These are phyloP conservation scores for Thamnophis sirtalis DNA, from an alignment of 2,113 vertebrate species.

Conservation along the genomic window DNA sequence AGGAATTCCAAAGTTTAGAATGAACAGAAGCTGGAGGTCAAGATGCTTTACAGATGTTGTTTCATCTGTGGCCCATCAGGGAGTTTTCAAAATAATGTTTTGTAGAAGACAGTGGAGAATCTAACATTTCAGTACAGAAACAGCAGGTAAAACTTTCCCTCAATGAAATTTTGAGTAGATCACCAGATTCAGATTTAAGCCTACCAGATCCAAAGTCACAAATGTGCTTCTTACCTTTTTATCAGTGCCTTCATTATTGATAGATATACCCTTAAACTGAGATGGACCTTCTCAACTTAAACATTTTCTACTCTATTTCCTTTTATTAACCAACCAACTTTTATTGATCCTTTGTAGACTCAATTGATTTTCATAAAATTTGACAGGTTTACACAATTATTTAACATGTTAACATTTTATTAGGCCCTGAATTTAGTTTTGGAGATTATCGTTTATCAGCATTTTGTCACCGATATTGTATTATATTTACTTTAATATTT, in stretches of 20 bases:
- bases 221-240: background rate
- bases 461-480: background rate
- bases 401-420: background rate
- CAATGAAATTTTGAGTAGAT: background rate
- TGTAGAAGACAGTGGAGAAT: background rate
- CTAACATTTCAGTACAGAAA: background rate
- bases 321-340: background rate
- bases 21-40: background rate
- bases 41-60: background rate
- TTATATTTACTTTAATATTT: background rate
- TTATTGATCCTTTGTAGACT: background rate
- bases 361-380: background rate
- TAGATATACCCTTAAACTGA: background rate
- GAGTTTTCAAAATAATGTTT: background rate
- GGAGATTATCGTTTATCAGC: background rate
- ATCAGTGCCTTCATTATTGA: background rate
- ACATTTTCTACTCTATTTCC: background rate
- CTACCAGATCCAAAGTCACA: background rate
- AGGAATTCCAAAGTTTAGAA: background rate
- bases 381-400: background rate
- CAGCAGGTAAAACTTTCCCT: background rate
- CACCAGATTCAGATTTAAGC: background rate
- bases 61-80: background rate
- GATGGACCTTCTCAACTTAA: background rate
- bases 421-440: background rate